A percentile compares a stretch with the other conserved stretches of the same genome.
Evolutionary conservation across 2,113 vertebrate genomes (phyloP).

Genomic region (Festucalex cinctus): DNA sequence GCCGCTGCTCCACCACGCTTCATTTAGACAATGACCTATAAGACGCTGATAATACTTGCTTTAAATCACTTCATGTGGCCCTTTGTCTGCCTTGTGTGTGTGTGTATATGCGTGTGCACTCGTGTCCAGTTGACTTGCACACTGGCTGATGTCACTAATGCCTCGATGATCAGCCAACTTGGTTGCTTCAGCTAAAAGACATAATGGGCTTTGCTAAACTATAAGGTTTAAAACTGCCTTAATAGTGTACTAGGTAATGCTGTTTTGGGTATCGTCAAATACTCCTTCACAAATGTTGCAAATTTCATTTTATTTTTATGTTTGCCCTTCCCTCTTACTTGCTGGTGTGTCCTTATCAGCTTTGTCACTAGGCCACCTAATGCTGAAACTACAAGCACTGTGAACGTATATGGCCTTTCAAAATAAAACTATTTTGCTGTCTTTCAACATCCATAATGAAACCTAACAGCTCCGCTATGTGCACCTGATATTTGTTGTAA

Average conservation of each 20-base stretch:
- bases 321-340: neutral
- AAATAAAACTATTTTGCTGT: slow-evolving; percentile 40
- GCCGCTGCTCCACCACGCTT: slow-evolving; percentile 61
- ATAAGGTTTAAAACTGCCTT: neutral
- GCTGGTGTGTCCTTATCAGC: neutral
- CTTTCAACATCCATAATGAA: slow-evolving; percentile 48
- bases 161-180: neutral
- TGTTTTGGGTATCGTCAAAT: neutral
- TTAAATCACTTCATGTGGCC: slow-evolving; percentile 64
- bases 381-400: slow-evolving; percentile 31
- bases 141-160: slow-evolving; percentile 23
- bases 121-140: slow-evolving; percentile 30
- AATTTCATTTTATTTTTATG: neutral
- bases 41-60: slow-evolving; percentile 65
- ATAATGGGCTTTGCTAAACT: neutral
- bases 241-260: neutral
- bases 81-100: slow-evolving; percentile 44
- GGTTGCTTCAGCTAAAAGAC: neutral
- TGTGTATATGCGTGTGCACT: slow-evolving; percentile 10
- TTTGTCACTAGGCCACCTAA: slow-evolving; percentile 22
- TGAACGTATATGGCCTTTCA: slow-evolving; percentile 31
- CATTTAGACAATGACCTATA: slow-evolving; percentile 70
- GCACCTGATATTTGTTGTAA: slow-evolving; percentile 55
- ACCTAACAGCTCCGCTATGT: slow-evolving; percentile 40
- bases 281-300: neutral